These are phyloP conservation scores for Campoplex nolae DNA, from an alignment of 2,888 invertebrate species.

Conservation along the genomic window DNA sequence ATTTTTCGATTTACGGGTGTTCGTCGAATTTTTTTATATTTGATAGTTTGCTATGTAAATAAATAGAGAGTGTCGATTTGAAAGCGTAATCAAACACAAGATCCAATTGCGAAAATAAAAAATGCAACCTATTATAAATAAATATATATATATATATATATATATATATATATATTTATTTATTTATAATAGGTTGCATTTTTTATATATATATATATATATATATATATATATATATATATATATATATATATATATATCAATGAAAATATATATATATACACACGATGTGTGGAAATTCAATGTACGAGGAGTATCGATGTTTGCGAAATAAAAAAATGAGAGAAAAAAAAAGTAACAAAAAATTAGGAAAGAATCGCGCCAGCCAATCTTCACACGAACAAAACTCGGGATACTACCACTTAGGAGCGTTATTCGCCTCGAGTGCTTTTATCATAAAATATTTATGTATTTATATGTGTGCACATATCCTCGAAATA, in stretches of 20 bases:
- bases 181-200: no score
- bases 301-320: constrained; percentile 58
- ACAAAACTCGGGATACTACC: constrained; percentile 60
- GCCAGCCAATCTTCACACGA: constrained; percentile 58
- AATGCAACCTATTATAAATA: constrained; percentile 1
- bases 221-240: no score
- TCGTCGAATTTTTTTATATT: constrained; percentile 76
- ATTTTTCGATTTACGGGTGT: constrained; percentile 67
- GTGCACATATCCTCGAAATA: constrained; percentile 82
- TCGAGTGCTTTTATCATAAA: constrained; percentile 79
- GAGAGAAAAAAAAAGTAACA: constrained; percentile 35
- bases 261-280: constrained; percentile 13
- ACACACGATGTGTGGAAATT: constrained; percentile 35
- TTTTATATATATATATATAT: no score
- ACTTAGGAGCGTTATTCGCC: constrained; percentile 70
- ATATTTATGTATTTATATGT: constrained; percentile 83
- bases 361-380: constrained; percentile 35
- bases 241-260: constrained; percentile 26
- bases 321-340: constrained; percentile 50
- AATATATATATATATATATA: constrained; percentile 25
- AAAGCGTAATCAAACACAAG: constrained; percentile 32
- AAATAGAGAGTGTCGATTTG: constrained; percentile 71
- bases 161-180: constrained; percentile 27
- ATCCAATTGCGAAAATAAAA: constrained; percentile 43
- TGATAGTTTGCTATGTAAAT: constrained; percentile 78